These are phyloP conservation scores for Stenodema calcarata DNA, from an alignment of 2,888 invertebrate genomes.

Conservation along the genomic window DNA sequence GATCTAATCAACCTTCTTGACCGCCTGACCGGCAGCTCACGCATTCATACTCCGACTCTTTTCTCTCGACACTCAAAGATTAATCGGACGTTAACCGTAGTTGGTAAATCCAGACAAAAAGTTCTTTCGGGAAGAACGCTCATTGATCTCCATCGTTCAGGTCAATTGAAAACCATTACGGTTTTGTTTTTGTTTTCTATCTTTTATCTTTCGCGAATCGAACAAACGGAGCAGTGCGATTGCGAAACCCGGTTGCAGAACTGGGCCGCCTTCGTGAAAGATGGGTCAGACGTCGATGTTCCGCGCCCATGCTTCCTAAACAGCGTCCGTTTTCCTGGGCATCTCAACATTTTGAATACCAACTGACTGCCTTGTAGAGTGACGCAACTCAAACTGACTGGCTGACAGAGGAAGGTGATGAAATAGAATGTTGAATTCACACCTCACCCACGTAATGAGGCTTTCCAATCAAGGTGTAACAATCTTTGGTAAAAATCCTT, in stretches of 20 bases:
- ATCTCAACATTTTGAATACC: not conserved
- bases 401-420: not conserved
- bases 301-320: constrained; percentile 6
- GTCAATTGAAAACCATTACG: not conserved
- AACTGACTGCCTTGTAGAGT: not conserved
- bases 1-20: not conserved
- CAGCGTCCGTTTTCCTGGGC: constrained; percentile 8
- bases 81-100: not conserved
- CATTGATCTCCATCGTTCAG: not conserved
- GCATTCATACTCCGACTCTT: not conserved
- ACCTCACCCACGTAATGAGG: not conserved
- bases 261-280: not conserved
- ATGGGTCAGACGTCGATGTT: constrained; percentile 4
- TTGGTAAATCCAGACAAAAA: not conserved
- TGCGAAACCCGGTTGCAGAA: not conserved
- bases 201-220: not conserved
- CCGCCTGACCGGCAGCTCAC: not conserved
- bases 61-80: not conserved
- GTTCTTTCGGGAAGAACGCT: not conserved
- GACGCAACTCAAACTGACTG: not conserved
- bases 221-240: not conserved
- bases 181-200: not conserved
- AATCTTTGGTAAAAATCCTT: too few relatives aligned
- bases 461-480: not conserved
- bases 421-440: not conserved